Percentiles rank a stretch among this genome's conserved stretches.
phyloP scores from a whole-genome alignment of 2,113 vertebrate genomes.

The Hemibates koningsi region DNA sequence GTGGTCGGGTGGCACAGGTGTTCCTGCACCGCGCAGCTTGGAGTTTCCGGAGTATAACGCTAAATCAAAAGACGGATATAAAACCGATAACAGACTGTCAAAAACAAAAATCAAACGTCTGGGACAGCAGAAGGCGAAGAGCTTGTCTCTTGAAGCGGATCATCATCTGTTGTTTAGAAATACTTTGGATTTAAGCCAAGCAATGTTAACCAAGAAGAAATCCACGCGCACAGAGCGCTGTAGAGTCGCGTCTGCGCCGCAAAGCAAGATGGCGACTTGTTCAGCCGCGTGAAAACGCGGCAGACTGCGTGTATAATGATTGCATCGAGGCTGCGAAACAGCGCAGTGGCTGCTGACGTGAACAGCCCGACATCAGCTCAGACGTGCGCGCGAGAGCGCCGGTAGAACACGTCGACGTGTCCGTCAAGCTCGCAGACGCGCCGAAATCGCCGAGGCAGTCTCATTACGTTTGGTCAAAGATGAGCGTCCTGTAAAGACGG shows the following conservation, averaged over 20 bases:
- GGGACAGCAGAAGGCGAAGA: background rate
- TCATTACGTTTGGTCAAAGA: background rate
- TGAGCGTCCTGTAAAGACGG: background rate
- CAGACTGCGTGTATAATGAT: background rate
- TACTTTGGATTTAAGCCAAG: background rate
- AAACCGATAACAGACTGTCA: background rate
- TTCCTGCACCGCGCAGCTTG: accelerated
- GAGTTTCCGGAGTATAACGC: background rate
- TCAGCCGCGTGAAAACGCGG: background rate
- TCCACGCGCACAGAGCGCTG: background rate
- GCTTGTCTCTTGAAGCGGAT: background rate
- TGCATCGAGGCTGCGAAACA: background rate
- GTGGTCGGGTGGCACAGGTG: background rate
- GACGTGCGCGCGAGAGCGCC: background rate
- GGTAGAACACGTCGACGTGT: background rate
- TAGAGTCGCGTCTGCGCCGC: background rate
- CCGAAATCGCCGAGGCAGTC: background rate
- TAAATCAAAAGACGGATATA: background rate
- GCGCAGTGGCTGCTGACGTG: background rate
- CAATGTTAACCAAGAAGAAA: background rate
- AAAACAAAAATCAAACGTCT: background rate
- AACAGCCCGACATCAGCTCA: background rate
- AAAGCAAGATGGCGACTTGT: background rate
- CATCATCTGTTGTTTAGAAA: background rate
- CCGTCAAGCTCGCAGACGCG: background rate